Percentiles rank a stretch among this genome's conserved stretches.
Evolutionary conservation across 2,113 vertebrate genomes (phyloP).

Genomic region (Hippotragus niger): DNA sequence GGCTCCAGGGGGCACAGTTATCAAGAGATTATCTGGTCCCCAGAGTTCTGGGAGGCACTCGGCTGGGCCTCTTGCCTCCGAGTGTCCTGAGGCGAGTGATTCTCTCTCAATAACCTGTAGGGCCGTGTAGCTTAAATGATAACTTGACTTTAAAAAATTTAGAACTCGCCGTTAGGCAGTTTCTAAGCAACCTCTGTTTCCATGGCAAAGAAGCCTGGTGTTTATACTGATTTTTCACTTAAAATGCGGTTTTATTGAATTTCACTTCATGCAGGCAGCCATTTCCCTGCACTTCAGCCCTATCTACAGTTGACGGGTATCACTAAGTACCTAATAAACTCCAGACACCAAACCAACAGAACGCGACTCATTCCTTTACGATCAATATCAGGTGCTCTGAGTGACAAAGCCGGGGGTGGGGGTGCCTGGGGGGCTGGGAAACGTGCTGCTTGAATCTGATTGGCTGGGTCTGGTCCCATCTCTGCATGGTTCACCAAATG

Average conservation of each 20-base stretch:
- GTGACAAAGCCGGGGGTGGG: neutral
- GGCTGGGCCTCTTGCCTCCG: slow-evolving; percentile 43
- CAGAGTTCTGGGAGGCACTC: slow-evolving; percentile 49
- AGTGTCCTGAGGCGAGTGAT: slow-evolving; percentile 58
- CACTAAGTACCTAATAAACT: slow-evolving; percentile 53
- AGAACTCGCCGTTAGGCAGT: slow-evolving; percentile 79
- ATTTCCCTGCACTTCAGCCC: slow-evolving; percentile 44
- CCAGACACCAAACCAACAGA: slow-evolving; percentile 31
- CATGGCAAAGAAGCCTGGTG: slow-evolving; percentile 83
- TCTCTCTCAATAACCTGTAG: slow-evolving; percentile 69
- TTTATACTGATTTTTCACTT: slow-evolving; percentile 77
- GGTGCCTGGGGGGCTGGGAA: neutral
- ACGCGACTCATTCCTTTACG: neutral
- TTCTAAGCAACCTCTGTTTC: slow-evolving; percentile 86
- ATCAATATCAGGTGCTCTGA: neutral
- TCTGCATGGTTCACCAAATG: neutral
- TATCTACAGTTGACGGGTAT: slow-evolving; percentile 52
- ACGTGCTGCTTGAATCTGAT: neutral
- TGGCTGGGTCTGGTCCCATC: neutral
- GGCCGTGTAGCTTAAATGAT: slow-evolving; percentile 74
- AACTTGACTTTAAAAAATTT: slow-evolving; percentile 80
- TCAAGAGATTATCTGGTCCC: slow-evolving; percentile 52
- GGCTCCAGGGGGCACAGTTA: slow-evolving; percentile 43
- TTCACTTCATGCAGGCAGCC: slow-evolving; percentile 73
- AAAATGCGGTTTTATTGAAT: slow-evolving; percentile 78